phyloP scores from a whole-genome alignment of 2,797 vertebrate genomes.

The Denticeps clupeoides region DNA sequence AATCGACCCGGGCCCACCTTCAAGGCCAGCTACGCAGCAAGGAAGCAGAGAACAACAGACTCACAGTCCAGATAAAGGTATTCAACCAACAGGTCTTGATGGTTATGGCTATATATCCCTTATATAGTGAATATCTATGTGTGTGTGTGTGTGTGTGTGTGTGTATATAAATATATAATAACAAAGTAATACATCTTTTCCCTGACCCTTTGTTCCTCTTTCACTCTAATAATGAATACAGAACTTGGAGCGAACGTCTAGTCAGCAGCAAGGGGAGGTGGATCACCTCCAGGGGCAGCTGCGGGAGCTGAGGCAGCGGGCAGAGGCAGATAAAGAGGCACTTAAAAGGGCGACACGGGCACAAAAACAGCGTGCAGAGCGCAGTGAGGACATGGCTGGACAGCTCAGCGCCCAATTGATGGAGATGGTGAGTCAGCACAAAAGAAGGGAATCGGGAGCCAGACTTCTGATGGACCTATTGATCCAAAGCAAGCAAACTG shows the following conservation, averaged over 20 bases:
- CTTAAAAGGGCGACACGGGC: constrained; percentile 70
- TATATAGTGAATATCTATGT: no score
- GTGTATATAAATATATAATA: no score
- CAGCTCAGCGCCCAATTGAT: constrained; percentile 64
- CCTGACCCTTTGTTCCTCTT: not conserved
- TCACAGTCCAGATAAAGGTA: constrained; percentile 74
- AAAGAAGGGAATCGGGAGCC: not conserved
- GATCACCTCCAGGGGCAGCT: constrained; percentile 60
- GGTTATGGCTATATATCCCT: no score
- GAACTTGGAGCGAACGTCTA: constrained; percentile 69
- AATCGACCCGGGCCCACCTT: constrained; percentile 68
- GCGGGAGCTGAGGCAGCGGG: constrained; percentile 54
- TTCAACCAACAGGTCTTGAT: no score
- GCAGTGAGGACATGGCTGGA: constrained; percentile 62
- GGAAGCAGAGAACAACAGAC: constrained; percentile 78
- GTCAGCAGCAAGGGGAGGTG: constrained; percentile 64
- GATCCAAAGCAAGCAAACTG: not conserved
- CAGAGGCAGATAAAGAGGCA: constrained; percentile 62
- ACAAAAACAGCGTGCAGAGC: constrained; percentile 75
- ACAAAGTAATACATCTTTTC: no score
- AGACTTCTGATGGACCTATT: not conserved
- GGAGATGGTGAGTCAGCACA: constrained; percentile 60
- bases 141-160: no score
- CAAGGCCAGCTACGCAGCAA: constrained; percentile 75
- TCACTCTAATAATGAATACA: constrained; percentile 28